Conservation (phyloP, 2,113 vertebrate species). For the Columbina picui region DNA sequence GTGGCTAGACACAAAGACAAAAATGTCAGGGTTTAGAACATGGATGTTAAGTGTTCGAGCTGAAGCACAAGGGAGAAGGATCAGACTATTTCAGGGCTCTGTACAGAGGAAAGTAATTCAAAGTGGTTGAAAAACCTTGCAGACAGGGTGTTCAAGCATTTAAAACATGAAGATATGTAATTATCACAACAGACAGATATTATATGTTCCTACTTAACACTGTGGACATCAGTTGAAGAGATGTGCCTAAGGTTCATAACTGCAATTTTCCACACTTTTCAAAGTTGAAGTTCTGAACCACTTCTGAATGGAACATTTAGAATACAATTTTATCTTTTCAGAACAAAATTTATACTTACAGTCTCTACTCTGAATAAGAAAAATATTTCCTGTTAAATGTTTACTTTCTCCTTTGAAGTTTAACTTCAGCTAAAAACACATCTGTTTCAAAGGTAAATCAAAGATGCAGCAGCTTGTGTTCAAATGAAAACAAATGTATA, state of each 20-base stretch:
- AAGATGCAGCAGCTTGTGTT: slow-evolving; percentile 62
- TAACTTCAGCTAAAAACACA: slow-evolving; percentile 60
- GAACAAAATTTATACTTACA: slow-evolving; percentile 34
- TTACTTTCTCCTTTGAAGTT: slow-evolving; percentile 67
- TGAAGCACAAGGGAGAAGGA: neutral
- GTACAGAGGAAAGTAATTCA: neutral
- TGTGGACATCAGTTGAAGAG: neutral
- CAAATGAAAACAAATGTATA: slow-evolving; percentile 41
- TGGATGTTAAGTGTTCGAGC: neutral
- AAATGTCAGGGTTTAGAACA: neutral
- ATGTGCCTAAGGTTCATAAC: neutral
- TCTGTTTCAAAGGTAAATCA: slow-evolving; percentile 72
- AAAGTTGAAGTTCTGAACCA: neutral
- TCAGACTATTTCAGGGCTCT: neutral
- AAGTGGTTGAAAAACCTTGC: neutral
- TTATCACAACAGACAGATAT: neutral
- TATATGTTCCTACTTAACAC: neutral
- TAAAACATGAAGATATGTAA: neutral
- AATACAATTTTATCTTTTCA: neutral
- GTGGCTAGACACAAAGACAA: neutral
- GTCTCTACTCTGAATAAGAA: slow-evolving; percentile 42
- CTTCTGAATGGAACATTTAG: neutral
- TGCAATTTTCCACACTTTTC: neutral
- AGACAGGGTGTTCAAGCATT: neutral
- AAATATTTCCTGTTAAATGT: slow-evolving; percentile 62